These are phyloP conservation scores for Muscidifurax raptorellus DNA, from an alignment of 1,140 invertebrate genomes.

Conservation along the genomic window DNA sequence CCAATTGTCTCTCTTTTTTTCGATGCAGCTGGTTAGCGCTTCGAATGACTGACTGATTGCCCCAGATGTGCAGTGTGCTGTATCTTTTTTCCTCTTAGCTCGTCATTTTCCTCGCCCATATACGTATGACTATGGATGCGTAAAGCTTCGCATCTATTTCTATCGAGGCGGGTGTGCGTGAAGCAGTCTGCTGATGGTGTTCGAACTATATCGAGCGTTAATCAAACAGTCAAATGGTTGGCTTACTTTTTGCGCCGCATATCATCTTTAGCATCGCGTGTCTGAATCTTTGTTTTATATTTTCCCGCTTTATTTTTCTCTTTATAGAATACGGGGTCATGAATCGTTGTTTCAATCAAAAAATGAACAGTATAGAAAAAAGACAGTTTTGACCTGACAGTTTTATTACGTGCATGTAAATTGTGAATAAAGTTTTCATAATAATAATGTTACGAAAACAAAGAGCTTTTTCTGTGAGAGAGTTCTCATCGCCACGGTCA, in stretches of 20 bases:
- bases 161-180: slow-evolving; percentile 23
- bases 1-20: slow-evolving; percentile 1
- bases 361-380: too few relatives aligned
- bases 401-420: too few relatives aligned
- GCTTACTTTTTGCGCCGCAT: slow-evolving; percentile 16
- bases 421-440: too few relatives aligned
- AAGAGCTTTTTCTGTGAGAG: too few relatives aligned
- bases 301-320: too few relatives aligned
- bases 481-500: too few relatives aligned
- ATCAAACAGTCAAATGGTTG: slow-evolving; percentile 31
- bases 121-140: too few relatives aligned
- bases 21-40: slow-evolving; percentile 56
- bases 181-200: slow-evolving; percentile 6
- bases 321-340: too few relatives aligned
- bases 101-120: neutral
- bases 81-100: neutral
- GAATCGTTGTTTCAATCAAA: too few relatives aligned
- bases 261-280: neutral
- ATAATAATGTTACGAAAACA: too few relatives aligned
- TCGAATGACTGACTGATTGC: slow-evolving; percentile 61
- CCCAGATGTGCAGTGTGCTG: slow-evolving; percentile 51
- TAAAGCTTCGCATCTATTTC: neutral
- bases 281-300: too few relatives aligned
- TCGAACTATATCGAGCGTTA: slow-evolving; percentile 14
- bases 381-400: too few relatives aligned